phyloP scores from a whole-genome alignment of 2,113 vertebrate genomes.

The Lathamus discolor region DNA sequence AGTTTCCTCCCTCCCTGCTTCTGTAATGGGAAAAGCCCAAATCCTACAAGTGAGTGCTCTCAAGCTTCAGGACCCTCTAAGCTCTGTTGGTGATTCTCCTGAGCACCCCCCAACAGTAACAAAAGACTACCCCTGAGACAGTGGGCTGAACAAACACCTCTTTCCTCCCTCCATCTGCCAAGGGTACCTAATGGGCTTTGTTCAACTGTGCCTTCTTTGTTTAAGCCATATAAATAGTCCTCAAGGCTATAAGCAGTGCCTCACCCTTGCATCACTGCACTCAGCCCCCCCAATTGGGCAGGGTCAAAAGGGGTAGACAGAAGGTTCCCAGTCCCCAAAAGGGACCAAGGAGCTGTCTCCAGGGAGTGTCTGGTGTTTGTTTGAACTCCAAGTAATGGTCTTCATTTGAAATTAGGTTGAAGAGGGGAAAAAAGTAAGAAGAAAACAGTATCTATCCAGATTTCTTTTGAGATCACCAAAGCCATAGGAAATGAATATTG shows the following conservation, averaged over 20 bases:
- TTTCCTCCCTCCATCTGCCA: not conserved
- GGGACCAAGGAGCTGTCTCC: not conserved
- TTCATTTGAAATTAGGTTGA: not conserved
- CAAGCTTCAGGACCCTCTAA: not conserved
- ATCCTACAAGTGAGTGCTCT: not conserved
- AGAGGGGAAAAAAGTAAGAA: not conserved
- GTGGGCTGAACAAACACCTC: not conserved
- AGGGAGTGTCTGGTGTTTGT: not conserved
- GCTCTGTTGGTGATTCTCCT: not conserved
- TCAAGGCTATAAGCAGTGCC: not conserved
- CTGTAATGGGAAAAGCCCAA: not conserved
- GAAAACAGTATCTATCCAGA: not conserved
- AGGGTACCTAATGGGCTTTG: not conserved
- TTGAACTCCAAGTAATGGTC: not conserved
- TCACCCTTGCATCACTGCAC: not conserved
- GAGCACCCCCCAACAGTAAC: not conserved
- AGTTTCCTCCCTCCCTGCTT: not conserved
- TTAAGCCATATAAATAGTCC: not conserved
- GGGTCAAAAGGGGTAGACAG: not conserved
- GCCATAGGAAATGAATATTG: too few relatives aligned
- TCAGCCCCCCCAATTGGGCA: accelerated
- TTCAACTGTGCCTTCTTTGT: not conserved
- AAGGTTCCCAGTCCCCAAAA: not conserved
- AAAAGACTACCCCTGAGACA: not conserved
- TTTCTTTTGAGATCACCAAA: too few relatives aligned